A percentile compares a stretch with the other conserved stretches of the same genome.
Evolutionary conservation across 2,888 invertebrate species (phyloP).

Genomic region (Sarcophaga variegata): DNA sequence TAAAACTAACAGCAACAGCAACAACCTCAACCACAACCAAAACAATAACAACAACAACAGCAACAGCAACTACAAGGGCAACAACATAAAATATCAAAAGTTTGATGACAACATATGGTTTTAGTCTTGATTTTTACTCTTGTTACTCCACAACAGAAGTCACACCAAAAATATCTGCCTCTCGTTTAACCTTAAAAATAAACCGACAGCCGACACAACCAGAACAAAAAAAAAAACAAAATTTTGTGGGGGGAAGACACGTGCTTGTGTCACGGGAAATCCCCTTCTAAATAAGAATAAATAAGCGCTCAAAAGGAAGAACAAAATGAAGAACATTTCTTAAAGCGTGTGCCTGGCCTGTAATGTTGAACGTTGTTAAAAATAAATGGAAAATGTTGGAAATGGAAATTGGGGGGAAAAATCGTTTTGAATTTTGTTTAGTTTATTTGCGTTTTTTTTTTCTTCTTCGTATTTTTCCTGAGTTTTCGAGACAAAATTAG

Average conservation of each 20-base stretch:
- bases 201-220: conserved; percentile 17
- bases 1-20: conserved; percentile 20
- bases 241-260: conserved; percentile 52
- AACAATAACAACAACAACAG: not conserved
- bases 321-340: conserved; percentile 6
- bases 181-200: conserved; percentile 56
- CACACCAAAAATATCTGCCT: conserved; percentile 42
- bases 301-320: conserved; percentile 19
- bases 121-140: conserved; percentile 53
- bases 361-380: conserved; percentile 54
- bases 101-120: conserved; percentile 69
- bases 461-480: not conserved
- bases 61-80: conserved; percentile 11
- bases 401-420: conserved; percentile 64
- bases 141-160: conserved; percentile 1
- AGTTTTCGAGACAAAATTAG: conserved; percentile 53
- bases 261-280: conserved; percentile 67
- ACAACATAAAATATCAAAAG: conserved; percentile 38
- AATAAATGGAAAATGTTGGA: conserved; percentile 64
- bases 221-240: conserved; percentile 17
- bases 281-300: conserved; percentile 48
- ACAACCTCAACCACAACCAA: not conserved
- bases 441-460: not conserved
- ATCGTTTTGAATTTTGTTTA: conserved; percentile 26
- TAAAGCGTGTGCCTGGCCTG: conserved; percentile 60